Evolutionary conservation across 2,888 invertebrate genomes (phyloP).

Genomic region (Calameuta filiformis): DNA sequence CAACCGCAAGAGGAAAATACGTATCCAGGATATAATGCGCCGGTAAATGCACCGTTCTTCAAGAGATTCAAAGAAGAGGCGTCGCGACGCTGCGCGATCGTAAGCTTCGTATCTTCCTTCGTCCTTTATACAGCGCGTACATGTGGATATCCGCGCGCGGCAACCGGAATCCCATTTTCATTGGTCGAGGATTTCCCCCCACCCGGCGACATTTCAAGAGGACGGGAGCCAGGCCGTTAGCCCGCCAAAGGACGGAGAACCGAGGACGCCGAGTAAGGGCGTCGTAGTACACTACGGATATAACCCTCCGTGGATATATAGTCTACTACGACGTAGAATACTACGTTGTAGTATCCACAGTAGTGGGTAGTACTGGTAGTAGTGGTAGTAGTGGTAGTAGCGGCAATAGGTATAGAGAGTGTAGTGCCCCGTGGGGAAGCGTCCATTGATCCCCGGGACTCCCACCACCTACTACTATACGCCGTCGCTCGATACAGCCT

Average conservation of each 20-base stretch:
- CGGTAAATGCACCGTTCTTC: background rate
- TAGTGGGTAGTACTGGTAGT: background rate
- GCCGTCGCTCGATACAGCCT: slow-evolving; percentile 41
- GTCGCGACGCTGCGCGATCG: background rate
- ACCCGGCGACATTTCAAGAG: slow-evolving; percentile 14
- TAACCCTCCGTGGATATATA: slow-evolving; percentile 17
- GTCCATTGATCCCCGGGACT: slow-evolving; percentile 57
- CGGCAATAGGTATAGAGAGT: slow-evolving; percentile 36
- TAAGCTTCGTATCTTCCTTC: background rate
- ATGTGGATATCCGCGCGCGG: slow-evolving; percentile 58
- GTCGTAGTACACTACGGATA: slow-evolving; percentile 20
- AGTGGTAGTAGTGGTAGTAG: background rate
- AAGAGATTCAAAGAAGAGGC: background rate
- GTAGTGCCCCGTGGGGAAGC: slow-evolving; percentile 57
- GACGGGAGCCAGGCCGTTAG: slow-evolving; percentile 18
- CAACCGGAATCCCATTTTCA: slow-evolving; percentile 40
- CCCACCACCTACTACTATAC: slow-evolving; percentile 23
- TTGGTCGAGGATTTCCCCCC: slow-evolving; percentile 37
- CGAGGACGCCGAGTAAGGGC: slow-evolving; percentile 10
- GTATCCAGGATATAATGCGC: background rate
- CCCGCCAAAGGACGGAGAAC: slow-evolving; percentile 18
- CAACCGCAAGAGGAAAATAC: background rate
- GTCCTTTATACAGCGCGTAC: background rate
- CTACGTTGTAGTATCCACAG: slow-evolving; percentile 42
- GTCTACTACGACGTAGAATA: slow-evolving; percentile 37